Evolutionary conservation across 2,888 invertebrate genomes (phyloP).

Genomic region (Altica lythri): DNA sequence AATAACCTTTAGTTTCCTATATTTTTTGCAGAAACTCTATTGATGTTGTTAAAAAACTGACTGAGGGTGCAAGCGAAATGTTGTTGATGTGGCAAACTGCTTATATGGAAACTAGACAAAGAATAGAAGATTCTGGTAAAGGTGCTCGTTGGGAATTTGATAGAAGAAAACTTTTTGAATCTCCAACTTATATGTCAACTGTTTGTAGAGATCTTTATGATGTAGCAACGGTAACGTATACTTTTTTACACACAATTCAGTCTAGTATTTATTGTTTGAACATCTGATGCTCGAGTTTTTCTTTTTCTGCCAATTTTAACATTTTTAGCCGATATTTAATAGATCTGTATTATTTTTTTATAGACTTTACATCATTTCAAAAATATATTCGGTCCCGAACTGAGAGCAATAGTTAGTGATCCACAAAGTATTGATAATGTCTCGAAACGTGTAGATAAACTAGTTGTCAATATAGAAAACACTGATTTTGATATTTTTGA

Average conservation of each 20-base stretch:
- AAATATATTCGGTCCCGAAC: conserved; percentile 84
- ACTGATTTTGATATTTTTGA: conserved; percentile 85
- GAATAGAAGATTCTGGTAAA: conserved; percentile 84
- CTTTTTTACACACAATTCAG: no score
- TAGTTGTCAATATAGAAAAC: conserved; percentile 75
- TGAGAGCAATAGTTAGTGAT: conserved; percentile 86
- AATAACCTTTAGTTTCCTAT: conserved; percentile 3
- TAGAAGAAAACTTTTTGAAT: conserved; percentile 76
- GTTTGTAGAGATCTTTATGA: conserved; percentile 81
- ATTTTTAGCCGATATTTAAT: neutral
- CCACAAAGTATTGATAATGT: conserved; percentile 86
- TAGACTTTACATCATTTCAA: conserved; percentile 86
- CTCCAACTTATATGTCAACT: conserved; percentile 82
- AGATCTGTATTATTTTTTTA: conserved; percentile 46
- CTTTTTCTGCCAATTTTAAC: neutral
- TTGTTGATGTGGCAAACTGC: conserved; percentile 74
- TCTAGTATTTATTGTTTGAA: no score
- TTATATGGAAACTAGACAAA: conserved; percentile 78
- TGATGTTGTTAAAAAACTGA: conserved; percentile 44
- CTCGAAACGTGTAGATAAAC: conserved; percentile 75
- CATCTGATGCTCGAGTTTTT: no score
- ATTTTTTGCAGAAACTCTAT: conserved; percentile 41
- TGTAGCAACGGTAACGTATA: conserved; percentile 73
- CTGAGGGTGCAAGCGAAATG: conserved; percentile 68
- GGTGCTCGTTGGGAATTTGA: conserved; percentile 93